A percentile compares a stretch with the other conserved stretches of the same genome.
Evolutionary conservation across 2,888 invertebrate species (phyloP).

Genomic region (Perizoma affinitatum): DNA sequence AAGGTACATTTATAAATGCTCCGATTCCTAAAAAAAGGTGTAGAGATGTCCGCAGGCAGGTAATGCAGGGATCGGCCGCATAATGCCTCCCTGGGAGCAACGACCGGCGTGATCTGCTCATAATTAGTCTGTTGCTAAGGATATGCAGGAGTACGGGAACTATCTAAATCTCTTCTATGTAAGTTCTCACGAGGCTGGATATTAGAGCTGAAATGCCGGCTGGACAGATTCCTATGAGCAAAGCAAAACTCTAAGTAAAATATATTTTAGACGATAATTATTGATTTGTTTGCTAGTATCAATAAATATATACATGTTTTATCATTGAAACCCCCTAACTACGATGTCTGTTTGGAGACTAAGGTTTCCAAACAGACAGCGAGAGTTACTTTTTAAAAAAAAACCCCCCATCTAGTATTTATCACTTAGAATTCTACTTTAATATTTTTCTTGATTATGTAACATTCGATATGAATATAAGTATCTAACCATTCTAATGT

Average conservation of each 20-base stretch:
- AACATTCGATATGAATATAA: no score
- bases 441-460: no score
- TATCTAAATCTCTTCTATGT: conserved; percentile 50
- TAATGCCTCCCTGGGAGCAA: conserved; percentile 59
- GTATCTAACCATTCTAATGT: no score
- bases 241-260: background rate
- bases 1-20: background rate
- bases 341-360: no score
- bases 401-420: no score
- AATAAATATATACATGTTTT: no score
- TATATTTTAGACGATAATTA: no score
- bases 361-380: no score
- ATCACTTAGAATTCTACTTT: no score
- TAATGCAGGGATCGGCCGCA: conserved; percentile 43
- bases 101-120: conserved; percentile 64
- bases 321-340: no score
- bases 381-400: no score
- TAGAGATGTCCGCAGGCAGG: conserved; percentile 38
- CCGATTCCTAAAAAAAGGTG: conserved; percentile 33
- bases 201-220: conserved; percentile 6
- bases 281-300: no score
- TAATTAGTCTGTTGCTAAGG: conserved; percentile 61
- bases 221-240: background rate
- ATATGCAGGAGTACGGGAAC: conserved; percentile 43
- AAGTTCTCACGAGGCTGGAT: conserved; percentile 51